A percentile compares a stretch with the other conserved stretches of the same genome.
Evolutionary conservation across 2,888 invertebrate species (phyloP).

Genomic region (Apocheima hispidaria): DNA sequence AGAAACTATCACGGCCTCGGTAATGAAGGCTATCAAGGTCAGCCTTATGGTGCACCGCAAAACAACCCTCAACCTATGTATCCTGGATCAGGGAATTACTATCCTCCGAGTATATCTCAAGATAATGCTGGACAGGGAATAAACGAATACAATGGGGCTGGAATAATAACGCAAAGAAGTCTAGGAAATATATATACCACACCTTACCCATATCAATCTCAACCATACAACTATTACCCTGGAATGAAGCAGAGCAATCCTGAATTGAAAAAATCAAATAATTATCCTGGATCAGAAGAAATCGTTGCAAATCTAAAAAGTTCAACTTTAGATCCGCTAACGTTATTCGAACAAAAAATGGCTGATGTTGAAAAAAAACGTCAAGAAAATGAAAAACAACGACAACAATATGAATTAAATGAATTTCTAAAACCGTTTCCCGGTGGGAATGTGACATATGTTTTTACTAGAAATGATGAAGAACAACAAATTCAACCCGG

Average conservation of each 20-base stretch:
- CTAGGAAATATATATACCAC: neutral
- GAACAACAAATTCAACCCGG: too few relatives aligned
- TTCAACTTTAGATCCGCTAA: neutral
- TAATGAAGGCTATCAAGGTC: neutral
- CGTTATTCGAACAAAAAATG: slow-evolving; percentile 1
- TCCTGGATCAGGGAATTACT: neutral
- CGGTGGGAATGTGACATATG: neutral
- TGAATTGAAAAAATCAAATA: neutral
- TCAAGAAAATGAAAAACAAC: neutral
- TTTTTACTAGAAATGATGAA: too few relatives aligned
- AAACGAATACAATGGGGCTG: neutral
- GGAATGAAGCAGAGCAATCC: neutral
- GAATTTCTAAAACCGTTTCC: neutral
- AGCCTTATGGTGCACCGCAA: neutral
- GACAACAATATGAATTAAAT: neutral
- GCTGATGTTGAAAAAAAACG: neutral
- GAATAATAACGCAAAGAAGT: neutral
- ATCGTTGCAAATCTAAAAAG: neutral
- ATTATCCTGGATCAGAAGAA: neutral
- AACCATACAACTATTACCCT: neutral
- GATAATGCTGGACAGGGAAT: neutral
- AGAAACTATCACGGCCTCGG: neutral
- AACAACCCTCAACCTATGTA: neutral
- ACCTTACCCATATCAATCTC: neutral
- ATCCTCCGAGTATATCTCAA: neutral